Evolutionary conservation across 2,113 vertebrate genomes (phyloP).

Genomic region (Larimichthys polyactis): DNA sequence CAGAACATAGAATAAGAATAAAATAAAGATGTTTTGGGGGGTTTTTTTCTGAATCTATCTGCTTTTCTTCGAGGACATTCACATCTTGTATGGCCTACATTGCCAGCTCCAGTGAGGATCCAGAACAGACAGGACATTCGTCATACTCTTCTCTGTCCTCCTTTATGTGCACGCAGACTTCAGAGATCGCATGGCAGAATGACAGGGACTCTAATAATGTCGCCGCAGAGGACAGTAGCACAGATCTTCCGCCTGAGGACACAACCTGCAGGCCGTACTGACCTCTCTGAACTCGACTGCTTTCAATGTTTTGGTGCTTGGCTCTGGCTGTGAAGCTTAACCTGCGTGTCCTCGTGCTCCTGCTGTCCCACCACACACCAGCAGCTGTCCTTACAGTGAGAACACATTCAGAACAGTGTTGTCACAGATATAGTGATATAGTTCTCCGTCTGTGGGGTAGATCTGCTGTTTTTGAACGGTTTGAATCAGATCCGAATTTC

Average conservation of each 20-base stretch:
- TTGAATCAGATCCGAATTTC: not conserved
- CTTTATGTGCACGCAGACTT: constrained; percentile 60
- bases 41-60: constrained; percentile 5
- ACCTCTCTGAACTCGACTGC: constrained; percentile 34
- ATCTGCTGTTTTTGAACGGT: constrained; percentile 2
- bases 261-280: constrained; percentile 35
- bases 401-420: not conserved
- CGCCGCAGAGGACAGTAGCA: constrained; percentile 46
- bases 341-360: constrained; percentile 19
- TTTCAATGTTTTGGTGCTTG: constrained; percentile 19
- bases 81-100: constrained; percentile 59
- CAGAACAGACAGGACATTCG: constrained; percentile 62
- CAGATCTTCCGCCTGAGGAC: constrained; percentile 35
- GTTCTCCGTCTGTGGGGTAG: not conserved
- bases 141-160: constrained; percentile 68
- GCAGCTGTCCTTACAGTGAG: constrained; percentile 16
- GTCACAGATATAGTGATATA: not conserved
- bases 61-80: constrained; percentile 37
- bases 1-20: constrained; percentile 9
- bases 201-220: constrained; percentile 60
- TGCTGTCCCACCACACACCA: constrained; percentile 16
- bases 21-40: constrained; percentile 13
- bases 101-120: constrained; percentile 56
- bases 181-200: constrained; percentile 52
- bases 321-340: constrained; percentile 42